These are phyloP conservation scores for Scaptomyza flava DNA, from an alignment of 2,888 invertebrate species.

Conservation along the genomic window DNA sequence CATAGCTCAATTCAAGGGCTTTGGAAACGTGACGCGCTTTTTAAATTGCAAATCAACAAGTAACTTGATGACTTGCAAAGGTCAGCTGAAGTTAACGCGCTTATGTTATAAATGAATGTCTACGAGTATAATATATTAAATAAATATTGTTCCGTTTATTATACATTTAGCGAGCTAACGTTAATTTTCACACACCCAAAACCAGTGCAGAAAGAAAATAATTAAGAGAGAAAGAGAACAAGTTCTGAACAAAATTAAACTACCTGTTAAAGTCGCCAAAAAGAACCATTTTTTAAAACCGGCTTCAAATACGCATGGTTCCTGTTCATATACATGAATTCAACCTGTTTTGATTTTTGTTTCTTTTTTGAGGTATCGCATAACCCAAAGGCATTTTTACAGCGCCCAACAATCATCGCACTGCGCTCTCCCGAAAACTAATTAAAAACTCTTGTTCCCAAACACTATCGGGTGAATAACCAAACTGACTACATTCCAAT, in stretches of 20 bases:
- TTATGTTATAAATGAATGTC: no score
- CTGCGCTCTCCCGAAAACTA: constrained; percentile 41
- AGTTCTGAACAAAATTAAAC: constrained; percentile 60
- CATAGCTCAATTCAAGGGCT: constrained; percentile 44
- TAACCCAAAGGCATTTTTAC: constrained; percentile 54
- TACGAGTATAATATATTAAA: background rate
- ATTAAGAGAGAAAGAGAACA: constrained; percentile 43
- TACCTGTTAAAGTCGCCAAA: constrained; percentile 42
- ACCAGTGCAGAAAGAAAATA: constrained; percentile 6
- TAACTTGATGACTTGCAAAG: constrained; percentile 64
- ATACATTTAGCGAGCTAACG: constrained; percentile 51
- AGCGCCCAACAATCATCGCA: constrained; percentile 12
- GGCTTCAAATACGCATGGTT: constrained; percentile 63
- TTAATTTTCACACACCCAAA: constrained; percentile 46
- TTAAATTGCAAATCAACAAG: constrained; percentile 44
- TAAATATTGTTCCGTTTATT: constrained; percentile 32
- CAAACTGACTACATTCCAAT: constrained; percentile 61
- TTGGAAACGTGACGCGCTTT: constrained; percentile 53
- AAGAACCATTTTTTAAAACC: constrained; percentile 54
- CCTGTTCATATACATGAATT: constrained; percentile 52
- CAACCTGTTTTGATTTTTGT: constrained; percentile 54
- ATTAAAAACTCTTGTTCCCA: constrained; percentile 67
- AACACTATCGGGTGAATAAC: constrained; percentile 28
- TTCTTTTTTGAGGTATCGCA: constrained; percentile 41
- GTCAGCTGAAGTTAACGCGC: constrained; percentile 49